These are phyloP conservation scores for Chiloscyllium plagiosum DNA, from an alignment of 2,113 vertebrate species.

Conservation along the genomic window DNA sequence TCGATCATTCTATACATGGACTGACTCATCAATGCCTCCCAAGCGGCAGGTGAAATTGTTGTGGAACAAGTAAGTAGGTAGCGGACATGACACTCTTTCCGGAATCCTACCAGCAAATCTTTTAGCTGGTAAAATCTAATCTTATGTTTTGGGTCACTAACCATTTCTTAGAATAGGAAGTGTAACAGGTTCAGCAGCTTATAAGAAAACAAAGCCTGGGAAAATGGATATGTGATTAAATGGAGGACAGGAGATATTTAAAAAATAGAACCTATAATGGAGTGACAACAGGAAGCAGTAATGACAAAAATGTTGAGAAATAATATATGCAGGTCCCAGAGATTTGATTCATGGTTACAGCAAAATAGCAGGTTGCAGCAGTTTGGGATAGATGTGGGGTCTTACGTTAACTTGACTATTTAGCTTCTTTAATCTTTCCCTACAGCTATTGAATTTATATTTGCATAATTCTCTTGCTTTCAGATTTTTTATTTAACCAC, in stretches of 20 bases:
- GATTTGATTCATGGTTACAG: neutral
- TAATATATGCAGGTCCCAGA: neutral
- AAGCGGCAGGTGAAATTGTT: neutral
- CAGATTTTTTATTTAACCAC: neutral
- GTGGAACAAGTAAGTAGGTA: neutral
- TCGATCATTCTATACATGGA: neutral
- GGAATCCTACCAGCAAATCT: too few species aligned
- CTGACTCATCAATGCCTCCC: neutral
- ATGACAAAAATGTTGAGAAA: neutral
- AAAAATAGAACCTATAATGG: neutral
- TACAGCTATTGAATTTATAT: neutral
- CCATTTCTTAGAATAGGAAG: neutral
- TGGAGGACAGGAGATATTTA: neutral
- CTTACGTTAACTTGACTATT: neutral
- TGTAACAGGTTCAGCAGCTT: neutral
- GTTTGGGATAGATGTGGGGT: neutral
- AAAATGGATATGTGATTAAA: neutral
- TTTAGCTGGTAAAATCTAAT: neutral
- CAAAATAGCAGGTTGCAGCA: neutral
- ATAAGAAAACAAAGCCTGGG: neutral
- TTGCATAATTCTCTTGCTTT: neutral
- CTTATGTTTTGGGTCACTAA: neutral
- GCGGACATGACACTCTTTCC: neutral
- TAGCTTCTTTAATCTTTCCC: neutral
- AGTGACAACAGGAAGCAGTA: neutral